Evolutionary conservation across 1,140 invertebrate genomes (phyloP).

Genomic region (Philotrypesis tridentata): DNA sequence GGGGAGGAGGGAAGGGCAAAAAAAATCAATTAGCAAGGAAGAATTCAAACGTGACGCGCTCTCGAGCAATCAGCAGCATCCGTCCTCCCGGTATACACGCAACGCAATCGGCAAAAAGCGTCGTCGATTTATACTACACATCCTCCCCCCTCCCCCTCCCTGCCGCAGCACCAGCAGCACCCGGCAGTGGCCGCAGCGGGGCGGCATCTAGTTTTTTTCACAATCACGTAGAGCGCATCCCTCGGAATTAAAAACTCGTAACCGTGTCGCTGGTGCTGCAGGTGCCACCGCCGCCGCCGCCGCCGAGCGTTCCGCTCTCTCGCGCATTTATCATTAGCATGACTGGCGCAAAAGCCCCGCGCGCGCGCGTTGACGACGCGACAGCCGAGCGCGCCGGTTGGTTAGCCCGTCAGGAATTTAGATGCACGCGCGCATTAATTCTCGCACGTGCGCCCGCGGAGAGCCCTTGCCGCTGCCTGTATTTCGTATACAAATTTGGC

Average conservation of each 20-base stretch:
- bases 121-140: background rate
- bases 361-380: constrained; percentile 7
- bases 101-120: background rate
- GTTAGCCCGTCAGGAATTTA: background rate
- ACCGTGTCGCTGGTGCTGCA: background rate
- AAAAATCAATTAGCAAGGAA: background rate
- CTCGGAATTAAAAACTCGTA: constrained; percentile 42
- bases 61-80: background rate
- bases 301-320: background rate
- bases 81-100: no score
- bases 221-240: constrained; percentile 10
- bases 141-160: no score
- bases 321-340: constrained; percentile 45
- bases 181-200: no score
- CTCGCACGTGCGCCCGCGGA: background rate
- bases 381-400: background rate
- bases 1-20: no score
- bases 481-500: no score
- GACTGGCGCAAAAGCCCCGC: constrained; percentile 23
- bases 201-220: no score
- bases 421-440: background rate
- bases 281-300: background rate
- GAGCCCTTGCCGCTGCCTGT: no score
- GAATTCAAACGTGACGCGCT: background rate
- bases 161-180: background rate